Conservation (phyloP, 2,888 invertebrate species). For the Peribatodes rhomboidaria region DNA sequence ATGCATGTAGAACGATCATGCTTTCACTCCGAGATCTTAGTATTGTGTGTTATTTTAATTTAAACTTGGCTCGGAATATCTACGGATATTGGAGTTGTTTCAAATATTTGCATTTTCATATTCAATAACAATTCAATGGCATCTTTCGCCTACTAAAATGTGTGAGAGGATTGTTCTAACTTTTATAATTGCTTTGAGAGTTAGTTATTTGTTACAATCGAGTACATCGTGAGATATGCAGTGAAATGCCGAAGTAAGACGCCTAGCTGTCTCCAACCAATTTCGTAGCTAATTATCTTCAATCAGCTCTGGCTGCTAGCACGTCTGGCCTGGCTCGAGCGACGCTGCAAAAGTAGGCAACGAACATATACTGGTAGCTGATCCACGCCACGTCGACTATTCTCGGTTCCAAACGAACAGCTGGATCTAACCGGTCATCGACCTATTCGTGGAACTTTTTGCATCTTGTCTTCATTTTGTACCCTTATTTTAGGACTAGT, state of each 20-base stretch:
- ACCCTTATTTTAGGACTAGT: conserved; percentile 54
- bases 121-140: conserved; percentile 56
- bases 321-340: conserved; percentile 67
- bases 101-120: conserved; percentile 14
- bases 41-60: conserved; percentile 15
- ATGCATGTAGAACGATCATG: conserved; percentile 33
- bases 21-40: conserved; percentile 28
- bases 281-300: conserved; percentile 81
- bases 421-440: conserved; percentile 65
- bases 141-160: conserved; percentile 67
- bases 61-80: conserved; percentile 9
- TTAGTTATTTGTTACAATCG: conserved; percentile 67
- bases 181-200: conserved; percentile 58
- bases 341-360: conserved; percentile 73
- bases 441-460: conserved; percentile 46
- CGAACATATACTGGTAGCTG: conserved; percentile 57
- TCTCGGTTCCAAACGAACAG: conserved; percentile 66
- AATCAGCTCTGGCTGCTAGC: conserved; percentile 69
- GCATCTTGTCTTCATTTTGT: conserved; percentile 55
- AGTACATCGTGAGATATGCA: conserved; percentile 62
- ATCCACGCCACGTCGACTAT: conserved; percentile 61
- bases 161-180: conserved; percentile 33
- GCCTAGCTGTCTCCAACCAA: conserved; percentile 82
- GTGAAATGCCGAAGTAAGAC: conserved; percentile 68
- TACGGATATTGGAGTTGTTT: conserved; percentile 8